Conservation (phyloP, 2,113 vertebrate genomes). For the Sinocyclocheilus grahami region DNA sequence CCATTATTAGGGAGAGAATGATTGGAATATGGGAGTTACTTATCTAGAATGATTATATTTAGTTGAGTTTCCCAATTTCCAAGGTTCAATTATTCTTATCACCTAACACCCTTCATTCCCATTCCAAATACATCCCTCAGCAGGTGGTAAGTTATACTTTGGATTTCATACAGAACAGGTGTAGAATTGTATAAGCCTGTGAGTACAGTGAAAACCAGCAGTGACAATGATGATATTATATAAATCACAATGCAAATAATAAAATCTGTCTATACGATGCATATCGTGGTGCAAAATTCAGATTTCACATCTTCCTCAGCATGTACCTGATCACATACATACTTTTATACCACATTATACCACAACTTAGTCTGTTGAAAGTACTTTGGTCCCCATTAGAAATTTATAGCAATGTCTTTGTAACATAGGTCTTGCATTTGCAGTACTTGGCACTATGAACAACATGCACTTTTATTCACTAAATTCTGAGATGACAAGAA, state of each 20-base stretch:
- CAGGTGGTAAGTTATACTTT: background rate
- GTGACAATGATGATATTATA: background rate
- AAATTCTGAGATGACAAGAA: constrained; percentile 21
- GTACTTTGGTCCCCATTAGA: constrained; percentile 37
- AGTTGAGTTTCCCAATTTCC: background rate
- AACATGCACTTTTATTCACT: background rate
- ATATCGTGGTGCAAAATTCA: background rate
- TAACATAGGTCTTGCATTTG: constrained; percentile 55
- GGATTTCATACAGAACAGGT: background rate
- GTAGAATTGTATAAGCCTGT: background rate
- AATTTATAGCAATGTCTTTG: constrained; percentile 42
- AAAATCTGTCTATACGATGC: background rate
- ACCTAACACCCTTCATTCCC: background rate
- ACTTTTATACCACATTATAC: background rate
- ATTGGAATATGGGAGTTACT: background rate
- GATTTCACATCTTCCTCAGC: background rate
- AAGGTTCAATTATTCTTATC: background rate
- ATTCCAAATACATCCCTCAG: background rate
- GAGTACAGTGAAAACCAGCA: background rate
- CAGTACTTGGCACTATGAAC: background rate
- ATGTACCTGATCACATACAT: background rate
- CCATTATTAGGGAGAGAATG: background rate
- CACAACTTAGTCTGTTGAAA: background rate
- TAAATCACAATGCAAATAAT: background rate
- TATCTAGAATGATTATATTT: background rate